Evolutionary conservation across 2,888 invertebrate genomes (phyloP), one percentile per base, ranked within the genome.

Genomic region (Palloptera scutellata): DNA sequence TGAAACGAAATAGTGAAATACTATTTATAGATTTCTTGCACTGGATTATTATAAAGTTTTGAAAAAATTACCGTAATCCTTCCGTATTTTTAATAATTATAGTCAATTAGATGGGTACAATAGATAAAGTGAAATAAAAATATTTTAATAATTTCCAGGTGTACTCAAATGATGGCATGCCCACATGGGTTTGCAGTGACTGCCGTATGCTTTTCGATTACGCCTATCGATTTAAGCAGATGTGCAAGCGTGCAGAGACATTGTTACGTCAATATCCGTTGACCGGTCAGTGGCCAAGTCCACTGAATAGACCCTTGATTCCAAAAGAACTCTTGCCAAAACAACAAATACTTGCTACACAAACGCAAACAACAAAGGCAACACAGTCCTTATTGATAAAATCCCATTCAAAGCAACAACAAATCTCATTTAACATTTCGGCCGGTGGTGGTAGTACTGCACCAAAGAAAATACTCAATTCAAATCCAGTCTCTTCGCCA

Each of bases 191-290:
- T 70, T 93, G 93, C 79, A 87, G 86, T 51, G 87, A 87, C 52
- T 93, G 93, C 76, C 89, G 89, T 30, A 86, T 88, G 76, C 89
- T 91, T 73, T 89, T 92, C 79, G 89, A 90, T 68, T 86, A 90
- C 69, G 89, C 89, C 60, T 92, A 92, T 84, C 89, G 89, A 64
- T 93, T 91, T 76, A 93, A 93, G 79, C 88, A 90, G 68, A 89
- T 92, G 78, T 92, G 92, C 76, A 91, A 91, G 73, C 89, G 89
- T 78, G 90, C 91, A 0, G 92, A 93, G 79, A 91, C 91, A 74
- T 87, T 89, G 1, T 84, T 93, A 9, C 87, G 92, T 68, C 88
- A 91, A 68, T 92, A 87, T 80, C 86, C 92, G 30, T 87, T 91
- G 48, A 89, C 89, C 42, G 92, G 91, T 30, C 86, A 86, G 30